phyloP scores from a whole-genome alignment of 1,140 invertebrate genomes.

The Charaxes varanes region DNA sequence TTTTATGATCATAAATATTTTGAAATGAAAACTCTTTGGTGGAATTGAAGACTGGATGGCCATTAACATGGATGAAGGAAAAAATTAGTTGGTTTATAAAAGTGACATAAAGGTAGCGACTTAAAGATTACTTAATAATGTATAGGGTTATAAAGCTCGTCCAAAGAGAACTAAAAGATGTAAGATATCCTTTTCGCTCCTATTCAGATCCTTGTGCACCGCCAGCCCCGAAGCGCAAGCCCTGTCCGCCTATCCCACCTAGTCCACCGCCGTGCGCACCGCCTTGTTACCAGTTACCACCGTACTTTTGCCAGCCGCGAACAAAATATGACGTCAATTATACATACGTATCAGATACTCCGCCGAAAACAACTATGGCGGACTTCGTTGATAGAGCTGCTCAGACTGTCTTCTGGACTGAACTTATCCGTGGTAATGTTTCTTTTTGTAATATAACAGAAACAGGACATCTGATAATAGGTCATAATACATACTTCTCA shows the following conservation, averaged over 20 bases:
- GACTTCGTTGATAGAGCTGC: conserved; percentile 47
- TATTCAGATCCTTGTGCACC: background rate
- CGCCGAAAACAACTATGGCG: conserved; percentile 30
- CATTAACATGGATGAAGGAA: no score
- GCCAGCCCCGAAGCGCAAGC: background rate
- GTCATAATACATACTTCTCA: no score
- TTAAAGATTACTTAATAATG: background rate
- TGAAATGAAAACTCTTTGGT: background rate
- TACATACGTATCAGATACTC: conserved; percentile 43
- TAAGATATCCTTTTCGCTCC: background rate
- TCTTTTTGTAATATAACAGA: conserved; percentile 2
- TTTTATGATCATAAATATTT: background rate
- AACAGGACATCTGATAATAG: no score
- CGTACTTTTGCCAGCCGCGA: conserved; percentile 37
- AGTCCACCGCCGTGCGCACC: conserved; percentile 12
- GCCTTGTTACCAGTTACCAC: conserved; percentile 24
- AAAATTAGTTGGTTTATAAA: no score
- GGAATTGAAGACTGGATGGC: no score
- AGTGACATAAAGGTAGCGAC: background rate
- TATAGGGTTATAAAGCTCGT: background rate
- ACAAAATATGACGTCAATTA: conserved; percentile 48
- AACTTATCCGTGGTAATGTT: conserved; percentile 42
- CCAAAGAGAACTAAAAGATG: background rate
- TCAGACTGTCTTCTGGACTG: conserved; percentile 48
- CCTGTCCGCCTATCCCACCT: conserved; percentile 1